phyloP scores from a whole-genome alignment of 2,888 invertebrate genomes.

The Julus scandinavius region DNA sequence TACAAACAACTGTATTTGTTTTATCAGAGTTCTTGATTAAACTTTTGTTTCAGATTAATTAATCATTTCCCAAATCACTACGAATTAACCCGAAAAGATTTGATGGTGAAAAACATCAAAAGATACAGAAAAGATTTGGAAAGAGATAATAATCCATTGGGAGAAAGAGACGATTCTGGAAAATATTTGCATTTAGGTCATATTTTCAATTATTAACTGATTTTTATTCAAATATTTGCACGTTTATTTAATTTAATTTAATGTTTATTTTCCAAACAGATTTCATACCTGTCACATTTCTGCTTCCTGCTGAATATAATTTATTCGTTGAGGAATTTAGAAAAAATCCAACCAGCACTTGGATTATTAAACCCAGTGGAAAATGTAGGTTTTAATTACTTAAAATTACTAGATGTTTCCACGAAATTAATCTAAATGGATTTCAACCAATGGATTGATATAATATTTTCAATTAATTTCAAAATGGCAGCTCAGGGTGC shows the following conservation, averaged over 20 bases:
- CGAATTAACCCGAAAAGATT: conserved; percentile 93
- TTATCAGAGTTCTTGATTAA: no score
- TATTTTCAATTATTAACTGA: neutral
- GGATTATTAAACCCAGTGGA: conserved; percentile 98
- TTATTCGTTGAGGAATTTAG: conserved; percentile 97
- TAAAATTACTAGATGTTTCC: no score
- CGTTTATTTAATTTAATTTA: neutral
- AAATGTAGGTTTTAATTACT: conserved; percentile 70
- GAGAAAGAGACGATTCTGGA: conserved; percentile 78
- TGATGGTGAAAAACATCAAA: conserved; percentile 95
- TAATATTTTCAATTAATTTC: neutral
- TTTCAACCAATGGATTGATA: no score
- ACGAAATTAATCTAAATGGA: no score
- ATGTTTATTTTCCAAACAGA: conserved; percentile 70
- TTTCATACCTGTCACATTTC: conserved; percentile 93
- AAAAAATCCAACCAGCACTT: conserved; percentile 92
- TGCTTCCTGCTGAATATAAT: conserved; percentile 95
- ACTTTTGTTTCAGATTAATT: conserved; percentile 74
- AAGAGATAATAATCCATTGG: conserved; percentile 86
- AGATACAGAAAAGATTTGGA: conserved; percentile 92
- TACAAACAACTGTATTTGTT: conserved; percentile 35
- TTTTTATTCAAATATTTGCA: neutral
- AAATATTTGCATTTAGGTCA: conserved; percentile 57
- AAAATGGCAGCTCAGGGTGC: conserved; percentile 72
- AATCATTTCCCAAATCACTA: conserved; percentile 98